Percentiles rank a stretch among this genome's conserved stretches.
Evolutionary conservation across 2,797 vertebrate species (phyloP).

Genomic region (Hypotaenidia philippensis): DNA sequence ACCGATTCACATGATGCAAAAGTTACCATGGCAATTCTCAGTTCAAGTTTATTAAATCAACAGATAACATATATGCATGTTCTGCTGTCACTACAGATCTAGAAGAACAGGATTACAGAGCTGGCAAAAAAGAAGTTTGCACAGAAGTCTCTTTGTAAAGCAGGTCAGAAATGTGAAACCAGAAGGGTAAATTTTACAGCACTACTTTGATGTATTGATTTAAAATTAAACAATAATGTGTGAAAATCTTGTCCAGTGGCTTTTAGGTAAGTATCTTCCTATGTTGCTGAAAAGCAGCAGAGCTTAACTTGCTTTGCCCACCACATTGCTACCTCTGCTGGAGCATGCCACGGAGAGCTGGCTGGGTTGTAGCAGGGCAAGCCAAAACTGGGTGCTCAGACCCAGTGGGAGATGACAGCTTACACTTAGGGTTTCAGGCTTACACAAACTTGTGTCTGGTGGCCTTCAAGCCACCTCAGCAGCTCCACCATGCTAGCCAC

Average conservation of each 20-base stretch:
- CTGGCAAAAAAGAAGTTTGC: background rate
- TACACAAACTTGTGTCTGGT: background rate
- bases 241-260: background rate
- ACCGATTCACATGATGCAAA: background rate
- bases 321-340: rapidly evolving
- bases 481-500: background rate
- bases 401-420: background rate
- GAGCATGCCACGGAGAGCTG: rapidly evolving
- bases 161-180: background rate
- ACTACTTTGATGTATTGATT: background rate
- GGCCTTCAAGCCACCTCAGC: background rate
- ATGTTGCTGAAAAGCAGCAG: background rate
- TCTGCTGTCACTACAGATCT: background rate
- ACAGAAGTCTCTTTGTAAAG: background rate
- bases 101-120: background rate
- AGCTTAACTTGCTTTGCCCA: rapidly evolving
- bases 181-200: background rate
- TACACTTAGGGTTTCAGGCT: background rate
- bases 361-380: background rate
- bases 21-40: background rate
- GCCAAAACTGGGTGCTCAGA: background rate
- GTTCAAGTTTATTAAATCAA: background rate
- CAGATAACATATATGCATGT: rapidly evolving
- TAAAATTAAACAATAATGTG: background rate
- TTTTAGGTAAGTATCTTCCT: background rate